Conservation (phyloP, 2,888 invertebrate species). For the Endotricha flammealis region DNA sequence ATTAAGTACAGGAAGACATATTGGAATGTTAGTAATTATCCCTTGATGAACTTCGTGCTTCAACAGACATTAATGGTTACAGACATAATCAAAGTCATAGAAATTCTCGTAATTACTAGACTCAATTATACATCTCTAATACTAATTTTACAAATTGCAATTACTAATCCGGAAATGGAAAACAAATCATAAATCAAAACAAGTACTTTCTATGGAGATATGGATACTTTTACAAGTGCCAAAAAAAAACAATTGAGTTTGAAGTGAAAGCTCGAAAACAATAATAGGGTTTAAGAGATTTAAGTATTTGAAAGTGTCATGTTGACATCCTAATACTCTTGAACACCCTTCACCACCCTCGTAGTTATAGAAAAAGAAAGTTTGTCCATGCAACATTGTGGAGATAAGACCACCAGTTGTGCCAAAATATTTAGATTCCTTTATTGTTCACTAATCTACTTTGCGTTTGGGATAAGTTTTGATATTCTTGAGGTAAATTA, state of each 20-base stretch:
- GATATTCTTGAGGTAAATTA: constrained; percentile 23
- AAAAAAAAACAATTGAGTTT: constrained; percentile 15
- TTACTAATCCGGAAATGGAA: neutral
- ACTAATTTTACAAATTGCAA: too few species aligned
- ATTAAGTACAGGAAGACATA: too few species aligned
- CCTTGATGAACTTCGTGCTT: too few species aligned
- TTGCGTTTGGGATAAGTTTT: constrained; percentile 46
- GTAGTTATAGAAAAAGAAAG: constrained; percentile 48
- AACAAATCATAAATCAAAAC: neutral
- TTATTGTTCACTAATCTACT: constrained; percentile 47
- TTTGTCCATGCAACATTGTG: constrained; percentile 33
- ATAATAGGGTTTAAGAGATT: constrained; percentile 35
- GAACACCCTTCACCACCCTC: constrained; percentile 34
- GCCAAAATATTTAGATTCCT: constrained; percentile 67
- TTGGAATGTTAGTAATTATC: too few species aligned
- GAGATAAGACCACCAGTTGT: constrained; percentile 65
- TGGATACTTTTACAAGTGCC: constrained; percentile 4
- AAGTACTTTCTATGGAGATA: constrained; percentile 5
- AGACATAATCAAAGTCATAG: too few species aligned
- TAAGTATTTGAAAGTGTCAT: constrained; percentile 45
- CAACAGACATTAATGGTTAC: too few species aligned
- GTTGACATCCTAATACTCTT: constrained; percentile 61
- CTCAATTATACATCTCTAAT: too few species aligned
- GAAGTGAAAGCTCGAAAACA: constrained; percentile 41
- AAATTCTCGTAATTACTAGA: too few species aligned